These are phyloP conservation scores for Dendrolimus punctatus DNA, from an alignment of 1,140 invertebrate species.

Conservation along the genomic window DNA sequence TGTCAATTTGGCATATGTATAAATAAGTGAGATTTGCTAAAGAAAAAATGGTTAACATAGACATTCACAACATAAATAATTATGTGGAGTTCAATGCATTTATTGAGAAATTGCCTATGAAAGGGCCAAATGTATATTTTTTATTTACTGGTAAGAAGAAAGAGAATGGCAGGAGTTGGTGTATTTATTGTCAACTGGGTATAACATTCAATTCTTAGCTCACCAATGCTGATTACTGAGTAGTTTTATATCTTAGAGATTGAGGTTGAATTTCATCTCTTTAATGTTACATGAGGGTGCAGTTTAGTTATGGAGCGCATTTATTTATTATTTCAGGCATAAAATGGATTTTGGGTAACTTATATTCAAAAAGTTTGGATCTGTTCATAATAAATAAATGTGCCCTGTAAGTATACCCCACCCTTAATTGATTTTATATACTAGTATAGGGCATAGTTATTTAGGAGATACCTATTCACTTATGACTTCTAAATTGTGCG, in stretches of 20 bases:
- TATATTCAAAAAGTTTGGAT: too few species aligned
- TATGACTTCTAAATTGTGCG: too few species aligned
- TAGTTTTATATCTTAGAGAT: too few species aligned
- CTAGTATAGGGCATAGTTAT: too few species aligned
- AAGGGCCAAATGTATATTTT: constrained; percentile 34
- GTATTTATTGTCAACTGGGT: constrained; percentile 57
- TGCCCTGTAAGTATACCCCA: too few species aligned
- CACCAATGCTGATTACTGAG: too few species aligned
- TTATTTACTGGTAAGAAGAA: constrained; percentile 47
- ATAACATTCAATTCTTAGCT: constrained; percentile 2
- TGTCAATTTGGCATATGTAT: background rate
- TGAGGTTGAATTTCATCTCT: background rate
- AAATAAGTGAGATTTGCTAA: constrained; percentile 4
- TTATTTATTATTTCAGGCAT: too few species aligned
- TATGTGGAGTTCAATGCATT: constrained; percentile 38
- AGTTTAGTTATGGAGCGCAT: too few species aligned
- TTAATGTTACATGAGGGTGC: background rate
- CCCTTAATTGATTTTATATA: too few species aligned
- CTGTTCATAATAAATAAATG: too few species aligned
- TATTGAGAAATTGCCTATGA: constrained; percentile 27
- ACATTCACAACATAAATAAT: constrained; percentile 29
- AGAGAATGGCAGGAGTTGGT: constrained; percentile 58
- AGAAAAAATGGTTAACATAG: constrained; percentile 22
- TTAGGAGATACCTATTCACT: too few species aligned
- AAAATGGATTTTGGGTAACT: too few species aligned